Base-by-base conservation (phyloP, 2,888 invertebrate species). In the Fragum sueziense region DNA sequence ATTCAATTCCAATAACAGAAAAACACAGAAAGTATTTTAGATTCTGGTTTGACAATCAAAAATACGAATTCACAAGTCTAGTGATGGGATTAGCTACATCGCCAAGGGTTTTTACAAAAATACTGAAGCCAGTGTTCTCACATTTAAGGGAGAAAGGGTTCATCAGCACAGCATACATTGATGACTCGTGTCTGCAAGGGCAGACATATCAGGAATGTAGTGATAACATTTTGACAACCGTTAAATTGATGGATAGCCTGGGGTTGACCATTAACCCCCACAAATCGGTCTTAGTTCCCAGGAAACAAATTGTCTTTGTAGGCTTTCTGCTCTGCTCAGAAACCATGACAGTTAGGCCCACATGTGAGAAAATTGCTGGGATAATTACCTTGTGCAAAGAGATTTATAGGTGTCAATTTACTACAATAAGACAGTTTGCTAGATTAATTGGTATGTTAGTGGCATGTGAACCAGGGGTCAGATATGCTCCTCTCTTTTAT, bases 111-210 rank as follows among this genome's bases (percentile, higher is more conserved):
- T 80, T 80, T 31, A 80, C 84, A n/a, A 79, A 80, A 70, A 34
- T 84, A 6, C 17, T 84, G 6, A 84, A 84, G 59, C 80, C 84
- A 67, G 74, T 79, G 52, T 84, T n/a, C n/a, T n/a, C n/a, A n/a
- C n/a, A n/a, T n/a, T n/a, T n/a, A n/a, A n/a, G n/a, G n/a, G n/a
- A n/a, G n/a, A n/a, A n/a, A n/a, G n/a, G n/a, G n/a, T n/a, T n/a
- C n/a, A n/a, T n/a, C n/a, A n/a, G n/a, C 37, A 62, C 72, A 6
- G 78, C 61, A 7, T 84, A 80, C 51, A 79, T 82, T 47, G 82
- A 84, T 71, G 82, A 84, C 25, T 76, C 71, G 7, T 76, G 69
- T 69, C 59, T 84, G 41, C 54, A 62, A 52, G 76, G n/a, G n/a
- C n/a, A n/a, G n/a, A n/a, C n/a, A n/a, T n/a, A n/a, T n/a, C n/a